phyloP scores from a whole-genome alignment of 2,113 vertebrate species.

The Asarcornis scutulata region DNA sequence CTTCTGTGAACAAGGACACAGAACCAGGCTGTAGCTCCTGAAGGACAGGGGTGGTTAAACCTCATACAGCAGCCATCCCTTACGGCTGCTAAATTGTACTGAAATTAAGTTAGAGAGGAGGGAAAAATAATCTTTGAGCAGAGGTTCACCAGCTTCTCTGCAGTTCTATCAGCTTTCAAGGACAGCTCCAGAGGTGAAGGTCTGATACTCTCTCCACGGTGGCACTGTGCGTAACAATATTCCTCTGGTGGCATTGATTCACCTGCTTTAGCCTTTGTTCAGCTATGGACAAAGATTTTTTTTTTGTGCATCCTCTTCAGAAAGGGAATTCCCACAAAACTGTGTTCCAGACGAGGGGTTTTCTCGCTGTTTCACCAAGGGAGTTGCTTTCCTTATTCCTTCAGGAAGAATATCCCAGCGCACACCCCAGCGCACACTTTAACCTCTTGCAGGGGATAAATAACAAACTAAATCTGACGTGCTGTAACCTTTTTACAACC shows the following conservation, averaged over 20 bases:
- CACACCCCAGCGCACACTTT: conserved; percentile 21
- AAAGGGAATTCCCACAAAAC: neutral
- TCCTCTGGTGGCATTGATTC: neutral
- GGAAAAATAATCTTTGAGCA: neutral
- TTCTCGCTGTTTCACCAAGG: neutral
- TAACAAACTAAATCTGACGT: conserved; percentile 52
- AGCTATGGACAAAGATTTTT: neutral
- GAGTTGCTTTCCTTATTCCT: neutral
- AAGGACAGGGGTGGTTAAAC: neutral
- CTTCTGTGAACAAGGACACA: neutral
- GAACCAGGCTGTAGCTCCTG: neutral
- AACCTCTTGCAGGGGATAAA: conserved; percentile 30
- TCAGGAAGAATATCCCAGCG: conserved; percentile 54
- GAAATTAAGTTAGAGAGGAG: neutral
- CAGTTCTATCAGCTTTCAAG: conserved; percentile 43
- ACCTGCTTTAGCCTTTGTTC: neutral
- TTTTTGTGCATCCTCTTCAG: neutral
- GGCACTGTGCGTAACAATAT: neutral
- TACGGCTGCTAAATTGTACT: neutral
- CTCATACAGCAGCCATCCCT: neutral
- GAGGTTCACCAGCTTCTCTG: neutral
- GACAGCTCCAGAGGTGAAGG: neutral
- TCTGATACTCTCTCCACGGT: neutral
- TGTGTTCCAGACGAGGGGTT: neutral
- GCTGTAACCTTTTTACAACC: neutral